phyloP scores from a whole-genome alignment of 2,113 vertebrate species.

The Gambusia holbrooki region DNA sequence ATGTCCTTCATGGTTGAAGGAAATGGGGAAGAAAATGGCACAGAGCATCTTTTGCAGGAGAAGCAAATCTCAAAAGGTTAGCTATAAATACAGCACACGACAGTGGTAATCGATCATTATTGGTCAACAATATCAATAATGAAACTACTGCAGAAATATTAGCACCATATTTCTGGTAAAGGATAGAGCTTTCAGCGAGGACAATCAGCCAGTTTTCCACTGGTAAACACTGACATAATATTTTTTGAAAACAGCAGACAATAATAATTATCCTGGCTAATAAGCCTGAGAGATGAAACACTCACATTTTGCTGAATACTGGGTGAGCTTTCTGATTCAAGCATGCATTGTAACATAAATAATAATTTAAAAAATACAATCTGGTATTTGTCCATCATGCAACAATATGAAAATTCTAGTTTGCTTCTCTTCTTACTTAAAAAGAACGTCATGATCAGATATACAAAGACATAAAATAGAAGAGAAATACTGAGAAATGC shows the following conservation, averaged over 20 bases:
- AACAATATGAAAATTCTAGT: background rate
- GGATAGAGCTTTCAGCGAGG: slow-evolving; percentile 6
- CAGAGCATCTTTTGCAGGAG: background rate
- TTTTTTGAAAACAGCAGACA: slow-evolving; percentile 4
- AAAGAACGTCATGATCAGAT: too few relatives aligned
- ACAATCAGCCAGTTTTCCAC: slow-evolving; percentile 23
- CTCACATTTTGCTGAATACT: slow-evolving; percentile 24
- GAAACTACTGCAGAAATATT: background rate
- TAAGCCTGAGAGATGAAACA: slow-evolving; percentile 31
- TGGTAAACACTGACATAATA: slow-evolving; percentile 31
- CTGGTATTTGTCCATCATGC: background rate
- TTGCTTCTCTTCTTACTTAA: too few relatives aligned
- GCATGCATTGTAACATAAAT: background rate
- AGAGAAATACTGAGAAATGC: too few relatives aligned
- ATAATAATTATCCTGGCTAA: slow-evolving; percentile 18
- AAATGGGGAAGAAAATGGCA: background rate
- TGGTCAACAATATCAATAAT: background rate
- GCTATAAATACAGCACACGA: background rate
- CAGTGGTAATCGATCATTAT: background rate
- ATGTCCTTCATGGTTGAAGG: background rate
- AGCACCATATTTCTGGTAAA: slow-evolving; percentile 1
- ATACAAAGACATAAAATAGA: too few relatives aligned
- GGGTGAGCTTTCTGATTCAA: background rate
- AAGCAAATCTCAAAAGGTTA: background rate
- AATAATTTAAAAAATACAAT: background rate